These are phyloP conservation scores for Sclerodermus sp. DNA, from an alignment of 2,888 invertebrate genomes.

Conservation along the genomic window DNA sequence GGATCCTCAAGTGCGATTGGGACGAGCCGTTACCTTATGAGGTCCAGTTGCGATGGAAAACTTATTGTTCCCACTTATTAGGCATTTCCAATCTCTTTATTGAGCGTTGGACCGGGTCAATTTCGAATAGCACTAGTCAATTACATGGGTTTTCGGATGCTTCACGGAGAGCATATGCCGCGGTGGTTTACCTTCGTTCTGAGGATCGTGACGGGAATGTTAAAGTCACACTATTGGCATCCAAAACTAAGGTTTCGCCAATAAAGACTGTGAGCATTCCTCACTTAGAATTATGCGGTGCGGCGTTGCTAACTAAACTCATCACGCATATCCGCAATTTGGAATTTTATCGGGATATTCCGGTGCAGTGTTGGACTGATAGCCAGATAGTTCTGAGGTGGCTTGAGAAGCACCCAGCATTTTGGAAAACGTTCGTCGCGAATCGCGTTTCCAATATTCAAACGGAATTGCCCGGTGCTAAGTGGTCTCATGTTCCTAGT, in stretches of 20 bases:
- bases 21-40: slow-evolving; percentile 11
- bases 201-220: neutral
- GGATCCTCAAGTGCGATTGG: slow-evolving; percentile 15
- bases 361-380: slow-evolving; percentile 14
- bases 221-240: too few species aligned
- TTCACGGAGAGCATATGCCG: neutral
- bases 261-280: slow-evolving; percentile 13
- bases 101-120: neutral
- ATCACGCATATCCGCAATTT: slow-evolving; percentile 1
- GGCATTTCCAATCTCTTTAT: neutral
- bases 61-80: slow-evolving; percentile 1
- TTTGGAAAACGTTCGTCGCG: slow-evolving; percentile 17
- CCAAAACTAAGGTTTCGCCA: slow-evolving; percentile 14
- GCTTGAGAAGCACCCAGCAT: slow-evolving; percentile 13
- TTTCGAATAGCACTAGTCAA: neutral
- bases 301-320: slow-evolving; percentile 3
- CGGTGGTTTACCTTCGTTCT: neutral
- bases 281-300: slow-evolving; percentile 10
- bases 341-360: neutral
- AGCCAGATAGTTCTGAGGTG: slow-evolving; percentile 21
- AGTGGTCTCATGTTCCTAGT: slow-evolving; percentile 1
- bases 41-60: slow-evolving; percentile 4
- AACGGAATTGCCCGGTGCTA: slow-evolving; percentile 5
- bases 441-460: slow-evolving; percentile 15
- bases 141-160: neutral